A percentile compares a stretch with the other conserved stretches of the same genome.
Conservation (phyloP, 2,797 vertebrate genomes). For the Bradypus variegatus region DNA sequence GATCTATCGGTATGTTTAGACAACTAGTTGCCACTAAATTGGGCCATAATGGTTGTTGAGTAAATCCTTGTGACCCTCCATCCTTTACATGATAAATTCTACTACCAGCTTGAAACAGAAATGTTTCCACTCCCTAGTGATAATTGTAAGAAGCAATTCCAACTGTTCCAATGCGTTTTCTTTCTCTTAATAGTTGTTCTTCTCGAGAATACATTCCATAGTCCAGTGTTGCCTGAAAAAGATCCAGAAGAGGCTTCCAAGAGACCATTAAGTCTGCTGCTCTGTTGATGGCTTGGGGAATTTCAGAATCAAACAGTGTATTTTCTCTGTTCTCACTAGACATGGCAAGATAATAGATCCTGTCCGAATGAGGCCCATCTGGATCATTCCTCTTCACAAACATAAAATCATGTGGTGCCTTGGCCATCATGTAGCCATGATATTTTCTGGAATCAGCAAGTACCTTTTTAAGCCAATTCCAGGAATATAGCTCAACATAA, state of each 20-base stretch:
- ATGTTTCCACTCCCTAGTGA: slow-evolving; percentile 76
- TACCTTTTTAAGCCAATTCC: slow-evolving; percentile 81
- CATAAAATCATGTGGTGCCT: slow-evolving; percentile 80
- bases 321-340: slow-evolving; percentile 83
- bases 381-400: slow-evolving; percentile 81
- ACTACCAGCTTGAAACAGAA: slow-evolving; percentile 79
- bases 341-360: slow-evolving; percentile 83
- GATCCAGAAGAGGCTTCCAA: slow-evolving; percentile 82
- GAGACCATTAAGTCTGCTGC: slow-evolving; percentile 76
- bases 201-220: slow-evolving; percentile 83
- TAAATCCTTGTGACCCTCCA: slow-evolving; percentile 78
- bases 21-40: slow-evolving; percentile 78
- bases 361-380: slow-evolving; percentile 77
- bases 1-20: slow-evolving; percentile 82
- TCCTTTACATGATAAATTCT: slow-evolving; percentile 82
- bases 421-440: slow-evolving; percentile 82
- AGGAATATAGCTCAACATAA: slow-evolving; percentile 81
- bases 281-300: slow-evolving; percentile 80
- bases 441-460: slow-evolving; percentile 79
- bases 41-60: slow-evolving; percentile 79
- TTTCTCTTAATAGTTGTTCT: slow-evolving; percentile 78
- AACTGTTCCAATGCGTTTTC: slow-evolving; percentile 79
- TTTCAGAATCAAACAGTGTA: slow-evolving; percentile 82
- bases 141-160: slow-evolving; percentile 78
- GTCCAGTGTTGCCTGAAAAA: slow-evolving; percentile 78